phyloP scores from a whole-genome alignment of 2,888 invertebrate genomes.

The Drepanosiphum platanoidis region DNA sequence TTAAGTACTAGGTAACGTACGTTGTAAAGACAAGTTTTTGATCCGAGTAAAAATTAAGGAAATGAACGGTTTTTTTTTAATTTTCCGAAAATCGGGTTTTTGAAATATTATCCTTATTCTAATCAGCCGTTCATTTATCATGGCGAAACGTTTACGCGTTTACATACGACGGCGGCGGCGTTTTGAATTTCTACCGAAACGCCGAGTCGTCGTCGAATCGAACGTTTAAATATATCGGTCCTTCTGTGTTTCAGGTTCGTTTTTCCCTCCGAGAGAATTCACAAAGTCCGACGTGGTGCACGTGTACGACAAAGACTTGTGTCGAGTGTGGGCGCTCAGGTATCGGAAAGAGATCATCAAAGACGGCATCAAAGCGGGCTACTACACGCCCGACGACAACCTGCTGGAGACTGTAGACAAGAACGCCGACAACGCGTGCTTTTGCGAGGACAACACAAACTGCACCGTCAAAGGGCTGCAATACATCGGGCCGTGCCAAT shows the following conservation, averaged over 20 bases:
- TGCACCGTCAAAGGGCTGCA: slow-evolving; percentile 82
- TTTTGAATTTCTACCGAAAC: neutral
- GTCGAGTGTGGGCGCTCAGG: slow-evolving; percentile 80
- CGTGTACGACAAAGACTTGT: slow-evolving; percentile 87
- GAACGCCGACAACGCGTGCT: slow-evolving; percentile 79
- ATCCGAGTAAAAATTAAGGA: no score
- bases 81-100: no score
- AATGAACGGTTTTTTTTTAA: no score
- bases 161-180: no score
- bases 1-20: no score
- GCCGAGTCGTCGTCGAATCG: neutral
- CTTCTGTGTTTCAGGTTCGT: slow-evolving; percentile 72
- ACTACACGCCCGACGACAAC: slow-evolving; percentile 76
- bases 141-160: no score
- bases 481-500: slow-evolving; percentile 88
- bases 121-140: no score
- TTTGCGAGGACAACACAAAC: slow-evolving; percentile 74
- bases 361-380: slow-evolving; percentile 71
- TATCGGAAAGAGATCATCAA: slow-evolving; percentile 77
- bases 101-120: no score
- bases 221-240: neutral
- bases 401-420: slow-evolving; percentile 74
- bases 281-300: slow-evolving; percentile 78
- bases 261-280: slow-evolving; percentile 82
- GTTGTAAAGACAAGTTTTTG: no score